Conservation (phyloP, 2,888 invertebrate species). For the Polyploca ridens region DNA sequence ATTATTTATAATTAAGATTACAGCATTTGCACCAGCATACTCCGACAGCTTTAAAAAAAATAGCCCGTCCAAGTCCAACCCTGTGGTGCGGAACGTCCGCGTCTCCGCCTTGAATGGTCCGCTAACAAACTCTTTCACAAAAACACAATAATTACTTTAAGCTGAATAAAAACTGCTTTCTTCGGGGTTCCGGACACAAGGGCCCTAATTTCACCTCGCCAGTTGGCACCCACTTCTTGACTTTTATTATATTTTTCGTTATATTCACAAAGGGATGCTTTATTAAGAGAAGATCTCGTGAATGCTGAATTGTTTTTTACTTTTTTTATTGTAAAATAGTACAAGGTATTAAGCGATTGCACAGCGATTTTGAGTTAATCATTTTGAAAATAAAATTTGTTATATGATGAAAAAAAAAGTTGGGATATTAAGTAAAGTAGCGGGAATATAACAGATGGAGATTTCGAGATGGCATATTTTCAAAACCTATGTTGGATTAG, state of each 20-base stretch:
- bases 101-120: slow-evolving; percentile 73
- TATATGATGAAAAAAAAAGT: not conserved
- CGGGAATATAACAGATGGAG: too few relatives aligned
- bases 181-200: slow-evolving; percentile 64
- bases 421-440: too few relatives aligned
- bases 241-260: slow-evolving; percentile 36
- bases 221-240: slow-evolving; percentile 53
- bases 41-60: too few relatives aligned
- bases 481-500: too few relatives aligned
- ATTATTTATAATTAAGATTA: too few relatives aligned
- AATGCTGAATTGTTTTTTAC: slow-evolving; percentile 1
- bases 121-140: slow-evolving; percentile 85
- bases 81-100: slow-evolving; percentile 61
- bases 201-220: slow-evolving; percentile 73
- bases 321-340: not conserved
- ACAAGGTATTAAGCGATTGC: too few relatives aligned
- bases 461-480: too few relatives aligned
- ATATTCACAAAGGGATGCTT: slow-evolving; percentile 36
- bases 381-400: too few relatives aligned
- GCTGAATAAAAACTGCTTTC: slow-evolving; percentile 81
- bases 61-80: slow-evolving; percentile 44
- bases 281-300: slow-evolving; percentile 20
- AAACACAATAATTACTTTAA: slow-evolving; percentile 84
- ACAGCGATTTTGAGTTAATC: too few relatives aligned
- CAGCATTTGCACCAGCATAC: too few relatives aligned